Evolutionary conservation across 2,113 vertebrate species (phyloP).

Genomic region (Toxotes chatareus): DNA sequence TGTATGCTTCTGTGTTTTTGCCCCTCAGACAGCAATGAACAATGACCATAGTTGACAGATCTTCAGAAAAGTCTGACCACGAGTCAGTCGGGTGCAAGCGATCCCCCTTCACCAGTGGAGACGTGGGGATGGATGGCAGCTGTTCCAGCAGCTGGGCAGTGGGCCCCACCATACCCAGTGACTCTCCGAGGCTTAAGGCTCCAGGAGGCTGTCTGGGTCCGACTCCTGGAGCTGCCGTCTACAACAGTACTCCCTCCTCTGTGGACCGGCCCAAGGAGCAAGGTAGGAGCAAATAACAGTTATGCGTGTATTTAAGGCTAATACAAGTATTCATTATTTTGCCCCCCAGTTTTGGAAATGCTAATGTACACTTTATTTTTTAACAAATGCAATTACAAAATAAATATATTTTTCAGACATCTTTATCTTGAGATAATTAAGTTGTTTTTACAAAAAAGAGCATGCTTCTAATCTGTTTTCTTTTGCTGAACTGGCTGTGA

Average conservation of each 20-base stretch:
- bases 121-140: constrained; percentile 89
- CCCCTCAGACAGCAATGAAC: constrained; percentile 90
- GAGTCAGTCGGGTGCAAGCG: constrained; percentile 89
- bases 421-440: not conserved
- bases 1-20: constrained; percentile 12
- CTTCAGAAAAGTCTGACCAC: constrained; percentile 91
- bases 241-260: constrained; percentile 85
- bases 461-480: not conserved
- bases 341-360: not conserved
- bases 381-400: not conserved
- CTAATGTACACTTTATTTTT: not conserved
- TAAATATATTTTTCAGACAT: not conserved
- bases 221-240: constrained; percentile 90
- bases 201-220: constrained; percentile 86
- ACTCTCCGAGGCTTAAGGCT: constrained; percentile 88
- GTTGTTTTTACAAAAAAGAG: not conserved
- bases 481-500: not conserved
- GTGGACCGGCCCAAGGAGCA: constrained; percentile 91
- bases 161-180: constrained; percentile 85
- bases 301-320: not conserved
- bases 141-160: constrained; percentile 89
- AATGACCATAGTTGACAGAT: constrained; percentile 99
- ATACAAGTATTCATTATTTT: not conserved
- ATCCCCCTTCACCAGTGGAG: constrained; percentile 89
- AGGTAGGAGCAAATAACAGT: constrained; percentile 78